phyloP scores from a whole-genome alignment of 2,797 vertebrate genomes.

The Aselliscus stoliczkanus region DNA sequence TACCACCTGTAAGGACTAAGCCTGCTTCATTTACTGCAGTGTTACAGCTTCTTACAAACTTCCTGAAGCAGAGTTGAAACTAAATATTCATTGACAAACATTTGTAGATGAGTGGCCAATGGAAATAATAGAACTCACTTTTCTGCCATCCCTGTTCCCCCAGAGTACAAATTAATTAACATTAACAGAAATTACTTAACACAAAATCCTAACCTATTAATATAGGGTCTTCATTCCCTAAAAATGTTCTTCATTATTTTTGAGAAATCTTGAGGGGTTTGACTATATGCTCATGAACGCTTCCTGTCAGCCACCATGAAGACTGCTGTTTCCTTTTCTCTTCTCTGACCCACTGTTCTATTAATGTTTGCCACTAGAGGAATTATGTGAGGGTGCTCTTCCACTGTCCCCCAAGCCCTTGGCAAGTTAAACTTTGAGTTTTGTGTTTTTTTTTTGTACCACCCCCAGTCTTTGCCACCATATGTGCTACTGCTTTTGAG shows the following conservation, averaged over 20 bases:
- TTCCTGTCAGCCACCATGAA: background rate
- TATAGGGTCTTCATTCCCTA: background rate
- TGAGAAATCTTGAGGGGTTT: background rate
- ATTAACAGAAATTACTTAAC: background rate
- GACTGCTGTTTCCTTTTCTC: background rate
- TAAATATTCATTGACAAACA: background rate
- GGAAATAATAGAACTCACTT: background rate
- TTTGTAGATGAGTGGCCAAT: background rate
- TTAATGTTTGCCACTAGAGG: background rate
- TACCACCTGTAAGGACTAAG: background rate
- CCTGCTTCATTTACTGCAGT: background rate
- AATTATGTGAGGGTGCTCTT: fast-evolving
- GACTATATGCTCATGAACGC: background rate
- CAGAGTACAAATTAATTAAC: background rate
- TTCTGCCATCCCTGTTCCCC: background rate
- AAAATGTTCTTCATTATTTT: background rate
- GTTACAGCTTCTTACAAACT: background rate
- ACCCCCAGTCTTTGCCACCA: background rate
- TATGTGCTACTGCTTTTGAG: fast-evolving
- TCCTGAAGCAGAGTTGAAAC: background rate
- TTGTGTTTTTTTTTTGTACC: background rate
- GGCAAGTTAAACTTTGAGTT: background rate
- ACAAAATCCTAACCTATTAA: background rate
- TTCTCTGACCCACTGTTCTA: too few species aligned
- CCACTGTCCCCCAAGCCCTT: background rate